A percentile compares a stretch with the other conserved stretches of the same genome.
phyloP scores from a whole-genome alignment of 2,888 invertebrate species.

The Vanessa cardui region DNA sequence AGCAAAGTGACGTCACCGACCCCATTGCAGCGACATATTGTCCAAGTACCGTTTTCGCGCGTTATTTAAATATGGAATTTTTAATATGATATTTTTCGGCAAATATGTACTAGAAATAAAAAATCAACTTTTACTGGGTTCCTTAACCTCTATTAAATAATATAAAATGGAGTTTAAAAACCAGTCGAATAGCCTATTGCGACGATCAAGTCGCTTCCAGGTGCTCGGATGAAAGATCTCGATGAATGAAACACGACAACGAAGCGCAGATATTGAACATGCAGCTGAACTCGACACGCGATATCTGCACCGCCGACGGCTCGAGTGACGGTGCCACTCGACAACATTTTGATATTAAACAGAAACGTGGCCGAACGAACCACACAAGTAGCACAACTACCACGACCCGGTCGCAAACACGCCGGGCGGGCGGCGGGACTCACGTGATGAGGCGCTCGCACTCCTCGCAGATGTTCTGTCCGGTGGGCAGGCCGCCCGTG shows the following conservation, averaged over 20 bases:
- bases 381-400: slow-evolving; percentile 59
- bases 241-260: slow-evolving; percentile 45
- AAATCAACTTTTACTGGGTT: too few species aligned
- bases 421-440: slow-evolving; percentile 84
- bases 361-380: slow-evolving; percentile 24
- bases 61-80: too few species aligned
- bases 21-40: too few species aligned
- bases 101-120: too few species aligned
- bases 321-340: slow-evolving; percentile 33
- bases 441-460: slow-evolving; percentile 99
- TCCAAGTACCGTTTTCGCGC: too few species aligned
- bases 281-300: not conserved
- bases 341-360: slow-evolving; percentile 33
- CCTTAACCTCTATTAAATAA: too few species aligned
- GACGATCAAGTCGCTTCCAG: slow-evolving; percentile 8
- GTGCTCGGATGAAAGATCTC: slow-evolving; percentile 49
- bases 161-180: too few species aligned
- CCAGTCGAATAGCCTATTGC: too few species aligned
- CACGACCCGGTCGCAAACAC: slow-evolving; percentile 82
- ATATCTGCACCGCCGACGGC: slow-evolving; percentile 29
- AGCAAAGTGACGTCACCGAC: too few species aligned
- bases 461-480: slow-evolving; percentile 97
- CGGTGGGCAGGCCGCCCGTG: slow-evolving; percentile 89
- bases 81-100: too few species aligned
- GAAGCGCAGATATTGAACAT: slow-evolving; percentile 18